Evolutionary conservation across 2,888 invertebrate species (phyloP), one percentile per base, ranked within the genome.

Genomic region (Odiellus spinosus): DNA sequence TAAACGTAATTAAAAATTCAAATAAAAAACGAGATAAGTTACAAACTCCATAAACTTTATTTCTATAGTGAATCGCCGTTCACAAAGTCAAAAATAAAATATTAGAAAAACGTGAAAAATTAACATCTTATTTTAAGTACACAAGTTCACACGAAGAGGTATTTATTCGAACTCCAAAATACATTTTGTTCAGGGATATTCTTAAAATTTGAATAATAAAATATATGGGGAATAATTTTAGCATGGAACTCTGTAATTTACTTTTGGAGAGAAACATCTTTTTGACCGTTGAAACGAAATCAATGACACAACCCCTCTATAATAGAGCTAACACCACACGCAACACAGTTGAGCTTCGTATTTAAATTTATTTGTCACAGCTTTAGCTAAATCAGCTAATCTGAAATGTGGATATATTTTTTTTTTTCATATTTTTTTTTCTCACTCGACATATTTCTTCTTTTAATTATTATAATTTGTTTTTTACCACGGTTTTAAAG

Each of bases 121-220:
- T 26, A 26, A 26, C 26, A 26, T 26, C 26, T 26, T 26, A 26
- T 26, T 26, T 26, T 26, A 26, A 26, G 26, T 38, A 38, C 38
- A 38, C 48, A 52, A 49, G 17, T 48, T 48, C 52, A 52, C 52
- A 52, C 52, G 47, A 50, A 52, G 52, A 52, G 49, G 44, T 44
- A 52, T 46, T 47, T 35, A 47, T 52, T 38, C 44, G 45, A 52
- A 50, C 50, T 52, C 50, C 52, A 52, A 52, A 52, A 52, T 52
- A 52, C 52, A 52, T 38, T 36, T 52, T 50, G 50, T 50, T 52
- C 48, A 44, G 44, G 48, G 48, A 48, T 50, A 52, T 50, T 52
- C 49, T 26, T 26, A 50, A 56, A 56, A 56, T 54, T 53, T 56
- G 55, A 56, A 55, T 56, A 56, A 56, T 55, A 56, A 56, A 56